Percentiles rank a stretch among this genome's conserved stretches.
These are phyloP conservation scores for Dromococcyx pavoninus DNA, from an alignment of 2,797 vertebrate genomes.

Conservation along the genomic window DNA sequence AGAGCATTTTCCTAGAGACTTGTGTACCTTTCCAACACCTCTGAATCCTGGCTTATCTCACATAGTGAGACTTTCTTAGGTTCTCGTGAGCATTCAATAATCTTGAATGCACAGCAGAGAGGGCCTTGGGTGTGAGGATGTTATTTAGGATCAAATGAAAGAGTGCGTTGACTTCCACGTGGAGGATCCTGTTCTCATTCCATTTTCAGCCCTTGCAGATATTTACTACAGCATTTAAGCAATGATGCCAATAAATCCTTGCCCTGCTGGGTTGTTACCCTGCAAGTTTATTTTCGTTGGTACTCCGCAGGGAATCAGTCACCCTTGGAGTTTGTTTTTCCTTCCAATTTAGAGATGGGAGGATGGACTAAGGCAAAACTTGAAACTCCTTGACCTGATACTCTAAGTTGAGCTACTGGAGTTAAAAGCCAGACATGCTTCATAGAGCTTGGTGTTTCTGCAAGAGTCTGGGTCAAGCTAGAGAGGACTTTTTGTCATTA, in stretches of 20 bases:
- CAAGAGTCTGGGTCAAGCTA: not conserved
- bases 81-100: not conserved
- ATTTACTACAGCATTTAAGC: not conserved
- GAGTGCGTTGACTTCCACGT: not conserved
- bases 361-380: not conserved
- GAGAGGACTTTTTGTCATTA: not conserved
- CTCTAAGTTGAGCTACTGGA: constrained; percentile 33
- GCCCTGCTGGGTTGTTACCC: not conserved
- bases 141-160: not conserved
- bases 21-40: not conserved
- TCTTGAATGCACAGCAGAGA: not conserved
- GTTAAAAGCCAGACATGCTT: constrained; percentile 17
- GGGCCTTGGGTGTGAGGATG: not conserved
- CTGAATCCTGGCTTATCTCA: not conserved
- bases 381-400: constrained; percentile 22
- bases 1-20: not conserved
- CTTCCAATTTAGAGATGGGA: not conserved
- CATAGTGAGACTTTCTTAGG: not conserved
- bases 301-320: not conserved
- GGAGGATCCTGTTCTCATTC: not conserved
- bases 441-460: not conserved
- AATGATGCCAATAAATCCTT: not conserved
- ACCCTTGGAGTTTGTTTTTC: constrained; percentile 33
- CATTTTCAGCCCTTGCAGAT: not conserved
- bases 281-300: constrained; percentile 29